Conservation (phyloP, 2,888 invertebrate species). For the Sesia bembeciformis region DNA sequence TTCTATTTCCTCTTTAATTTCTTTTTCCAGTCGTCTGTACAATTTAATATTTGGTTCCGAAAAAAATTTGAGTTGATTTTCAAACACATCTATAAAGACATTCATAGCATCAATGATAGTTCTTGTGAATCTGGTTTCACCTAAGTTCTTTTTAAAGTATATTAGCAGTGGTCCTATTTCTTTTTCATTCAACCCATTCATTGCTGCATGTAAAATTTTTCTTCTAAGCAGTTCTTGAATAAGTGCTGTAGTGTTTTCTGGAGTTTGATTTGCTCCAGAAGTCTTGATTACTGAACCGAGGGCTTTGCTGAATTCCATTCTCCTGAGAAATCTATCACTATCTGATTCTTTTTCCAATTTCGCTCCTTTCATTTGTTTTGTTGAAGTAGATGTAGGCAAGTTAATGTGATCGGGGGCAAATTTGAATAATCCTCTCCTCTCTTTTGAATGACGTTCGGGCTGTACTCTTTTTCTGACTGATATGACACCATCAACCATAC, state of each 20-base stretch:
- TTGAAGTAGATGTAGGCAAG: constrained; percentile 48
- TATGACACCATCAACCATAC: constrained; percentile 94
- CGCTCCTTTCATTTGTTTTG: constrained; percentile 25
- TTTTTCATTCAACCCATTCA: constrained; percentile 81
- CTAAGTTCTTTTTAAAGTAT: constrained; percentile 84
- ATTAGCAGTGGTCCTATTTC: constrained; percentile 79
- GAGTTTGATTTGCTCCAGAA: constrained; percentile 76
- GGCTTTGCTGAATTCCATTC: constrained; percentile 88
- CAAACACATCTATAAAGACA: constrained; percentile 84
- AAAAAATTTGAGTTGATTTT: constrained; percentile 76
- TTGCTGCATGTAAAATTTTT: constrained; percentile 82
- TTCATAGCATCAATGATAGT: constrained; percentile 83
- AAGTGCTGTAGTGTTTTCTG: constrained; percentile 85
- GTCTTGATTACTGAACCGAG: constrained; percentile 79
- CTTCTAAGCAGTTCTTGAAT: constrained; percentile 91
- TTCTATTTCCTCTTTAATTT: constrained; percentile 79
- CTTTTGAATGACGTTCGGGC: constrained; percentile 44
- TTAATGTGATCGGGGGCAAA: constrained; percentile 71
- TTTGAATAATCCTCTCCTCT: constrained; percentile 57
- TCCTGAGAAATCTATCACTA: constrained; percentile 80
- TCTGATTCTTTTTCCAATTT: not conserved
- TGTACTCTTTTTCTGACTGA: constrained; percentile 87
- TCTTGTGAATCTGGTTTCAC: constrained; percentile 83
- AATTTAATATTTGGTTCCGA: constrained; percentile 76
- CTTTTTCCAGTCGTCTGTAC: constrained; percentile 75